Percentiles rank a stretch among this genome's conserved stretches.
phyloP scores from a whole-genome alignment of 1,140 invertebrate species.

The Eriocheir sinensis region DNA sequence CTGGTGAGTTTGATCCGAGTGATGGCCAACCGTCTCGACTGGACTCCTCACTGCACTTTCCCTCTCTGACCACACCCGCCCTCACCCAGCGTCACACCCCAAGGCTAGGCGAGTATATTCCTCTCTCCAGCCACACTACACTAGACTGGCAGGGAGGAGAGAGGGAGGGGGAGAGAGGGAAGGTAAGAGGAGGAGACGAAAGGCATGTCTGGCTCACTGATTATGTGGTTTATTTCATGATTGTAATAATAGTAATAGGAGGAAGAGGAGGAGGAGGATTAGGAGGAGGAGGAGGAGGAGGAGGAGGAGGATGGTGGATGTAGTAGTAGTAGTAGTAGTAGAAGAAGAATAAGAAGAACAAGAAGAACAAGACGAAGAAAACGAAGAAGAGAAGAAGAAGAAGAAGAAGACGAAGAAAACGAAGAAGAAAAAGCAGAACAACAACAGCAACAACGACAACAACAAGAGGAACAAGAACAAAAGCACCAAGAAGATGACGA shows the following conservation, averaged over 20 bases:
- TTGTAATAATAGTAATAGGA: no score
- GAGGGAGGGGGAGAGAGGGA: constrained; percentile 34
- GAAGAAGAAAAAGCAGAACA: neutral
- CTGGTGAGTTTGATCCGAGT: no score
- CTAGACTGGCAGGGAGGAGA: neutral
- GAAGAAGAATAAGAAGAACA: no score
- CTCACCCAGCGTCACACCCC: neutral
- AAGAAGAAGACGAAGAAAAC: constrained; percentile 17
- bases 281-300: neutral
- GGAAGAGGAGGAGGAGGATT: neutral
- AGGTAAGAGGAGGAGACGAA: constrained; percentile 27
- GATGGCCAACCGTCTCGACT: no score
- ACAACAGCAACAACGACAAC: no score
- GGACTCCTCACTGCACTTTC: no score
- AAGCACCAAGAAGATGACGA: no score
- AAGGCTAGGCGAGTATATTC: no score
- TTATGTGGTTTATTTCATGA: no score
- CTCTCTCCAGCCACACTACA: neutral
- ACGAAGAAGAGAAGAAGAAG: neutral
- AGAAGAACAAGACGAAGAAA: neutral
- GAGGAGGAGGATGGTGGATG: neutral
- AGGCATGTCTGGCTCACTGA: no score
- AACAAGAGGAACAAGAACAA: no score
- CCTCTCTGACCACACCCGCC: neutral
- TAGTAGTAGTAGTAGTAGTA: no score